Conservation (phyloP, 2,113 vertebrate species). For the Oxyura jamaicensis region DNA sequence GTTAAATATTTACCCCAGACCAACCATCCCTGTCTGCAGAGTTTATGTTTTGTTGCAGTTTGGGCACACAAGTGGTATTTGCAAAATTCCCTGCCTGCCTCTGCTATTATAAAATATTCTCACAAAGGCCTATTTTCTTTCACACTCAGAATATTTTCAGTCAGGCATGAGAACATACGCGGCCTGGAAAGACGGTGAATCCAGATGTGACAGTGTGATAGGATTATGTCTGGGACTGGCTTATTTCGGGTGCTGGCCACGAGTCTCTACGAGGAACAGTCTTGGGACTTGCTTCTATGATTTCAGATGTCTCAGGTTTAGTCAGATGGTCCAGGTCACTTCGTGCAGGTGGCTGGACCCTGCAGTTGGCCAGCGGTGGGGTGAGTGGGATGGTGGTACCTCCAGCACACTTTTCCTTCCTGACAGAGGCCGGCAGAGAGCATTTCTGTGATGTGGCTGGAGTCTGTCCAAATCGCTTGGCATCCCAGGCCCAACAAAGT, state of each 20-base stretch:
- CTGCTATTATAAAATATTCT: not conserved
- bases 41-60: conserved; percentile 47
- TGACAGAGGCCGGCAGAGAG: not conserved
- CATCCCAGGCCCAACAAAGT: not conserved
- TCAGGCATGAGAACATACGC: not conserved
- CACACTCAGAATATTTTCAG: not conserved
- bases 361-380: not conserved
- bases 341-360: not conserved
- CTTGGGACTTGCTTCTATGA: not conserved
- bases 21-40: conserved; percentile 11
- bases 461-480: not conserved
- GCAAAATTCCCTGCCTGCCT: not conserved
- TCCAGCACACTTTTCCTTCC: not conserved
- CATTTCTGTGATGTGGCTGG: not conserved
- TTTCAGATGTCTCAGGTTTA: not conserved
- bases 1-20: conserved; percentile 67
- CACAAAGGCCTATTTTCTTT: not conserved
- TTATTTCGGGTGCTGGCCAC: not conserved
- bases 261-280: not conserved
- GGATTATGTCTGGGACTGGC: not conserved
- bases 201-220: not conserved
- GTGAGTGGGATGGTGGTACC: not conserved
- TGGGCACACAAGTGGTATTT: conserved; percentile 9
- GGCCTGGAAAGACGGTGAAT: not conserved
- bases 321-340: not conserved